These are phyloP conservation scores for Calameuta filiformis DNA, from an alignment of 2,888 invertebrate genomes.

Conservation along the genomic window DNA sequence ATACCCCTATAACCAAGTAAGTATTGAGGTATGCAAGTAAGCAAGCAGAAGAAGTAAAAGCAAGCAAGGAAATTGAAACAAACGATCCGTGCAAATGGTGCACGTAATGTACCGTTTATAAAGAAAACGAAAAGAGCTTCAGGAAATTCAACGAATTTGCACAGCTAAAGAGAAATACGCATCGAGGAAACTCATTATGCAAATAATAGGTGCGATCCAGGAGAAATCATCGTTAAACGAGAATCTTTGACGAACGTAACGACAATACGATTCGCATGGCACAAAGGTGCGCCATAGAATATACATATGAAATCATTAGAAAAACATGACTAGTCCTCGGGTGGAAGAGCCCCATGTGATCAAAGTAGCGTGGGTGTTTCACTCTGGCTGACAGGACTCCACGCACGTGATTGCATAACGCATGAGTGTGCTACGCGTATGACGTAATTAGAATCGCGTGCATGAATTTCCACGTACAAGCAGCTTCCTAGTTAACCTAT, in stretches of 20 bases:
- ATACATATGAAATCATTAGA: not conserved
- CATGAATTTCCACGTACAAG: slow-evolving; percentile 31
- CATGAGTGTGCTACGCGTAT: slow-evolving; percentile 26
- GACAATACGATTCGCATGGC: not conserved
- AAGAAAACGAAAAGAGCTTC: not conserved
- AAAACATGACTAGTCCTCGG: not conserved
- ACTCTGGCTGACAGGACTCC: slow-evolving; percentile 36
- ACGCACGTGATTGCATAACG: slow-evolving; percentile 43
- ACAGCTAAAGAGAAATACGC: not conserved
- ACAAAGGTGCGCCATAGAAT: not conserved
- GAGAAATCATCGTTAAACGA: not conserved
- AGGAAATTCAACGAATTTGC: not conserved
- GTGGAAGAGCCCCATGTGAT: not conserved
- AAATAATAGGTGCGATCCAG: not conserved
- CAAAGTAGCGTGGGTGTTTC: slow-evolving; percentile 27
- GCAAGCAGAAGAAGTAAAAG: not conserved
- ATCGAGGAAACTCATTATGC: not conserved
- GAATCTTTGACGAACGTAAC: not conserved
- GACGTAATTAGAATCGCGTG: slow-evolving; percentile 46
- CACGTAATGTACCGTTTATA: not conserved
- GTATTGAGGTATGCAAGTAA: slow-evolving; percentile 1
- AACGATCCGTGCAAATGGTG: not conserved
- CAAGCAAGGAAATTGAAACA: not conserved
- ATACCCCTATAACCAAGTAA: slow-evolving; percentile 7
- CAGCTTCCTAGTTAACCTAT: slow-evolving; percentile 57